Percentiles rank a stretch among this genome's conserved stretches.
These are phyloP conservation scores for Isaurus tuberculatus DNA, from an alignment of 92 coral and sea anemone genomes.

Conservation along the genomic window DNA sequence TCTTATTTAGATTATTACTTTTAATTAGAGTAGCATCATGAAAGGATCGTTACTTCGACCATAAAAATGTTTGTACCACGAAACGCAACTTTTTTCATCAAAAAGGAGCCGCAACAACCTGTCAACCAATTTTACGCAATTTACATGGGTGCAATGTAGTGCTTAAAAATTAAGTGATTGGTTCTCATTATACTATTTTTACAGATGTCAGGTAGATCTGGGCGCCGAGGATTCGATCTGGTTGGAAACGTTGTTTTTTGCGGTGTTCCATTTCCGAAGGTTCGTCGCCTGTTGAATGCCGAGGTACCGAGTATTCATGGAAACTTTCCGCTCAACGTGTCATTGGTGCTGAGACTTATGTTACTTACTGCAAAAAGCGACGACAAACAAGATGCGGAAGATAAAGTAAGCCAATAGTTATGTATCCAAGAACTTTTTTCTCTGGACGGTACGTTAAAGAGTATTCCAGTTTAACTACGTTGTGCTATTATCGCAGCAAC, in stretches of 20 bases:
- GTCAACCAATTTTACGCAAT: no score
- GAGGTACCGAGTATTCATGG: conserved; percentile 76
- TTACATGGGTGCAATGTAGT: no score
- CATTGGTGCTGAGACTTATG: conserved; percentile 76
- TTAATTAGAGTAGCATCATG: no score
- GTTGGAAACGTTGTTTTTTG: conserved; percentile 76
- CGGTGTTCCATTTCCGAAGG: conserved; percentile 75
- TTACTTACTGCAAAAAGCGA: conserved; percentile 60
- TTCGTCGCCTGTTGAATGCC: conserved; percentile 74
- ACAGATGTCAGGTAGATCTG: conserved; percentile 84
- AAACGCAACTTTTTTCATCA: no score
- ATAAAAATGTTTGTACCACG: no score
- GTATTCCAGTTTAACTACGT: no score
- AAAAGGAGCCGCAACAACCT: no score
- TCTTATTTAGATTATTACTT: no score
- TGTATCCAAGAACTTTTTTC: background rate
- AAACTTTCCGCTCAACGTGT: conserved; percentile 71
- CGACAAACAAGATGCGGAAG: conserved; percentile 44
- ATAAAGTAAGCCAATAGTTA: conserved; percentile 15
- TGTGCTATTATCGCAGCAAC: no score
- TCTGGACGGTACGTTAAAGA: no score
- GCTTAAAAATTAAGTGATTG: background rate
- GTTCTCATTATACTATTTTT: no score
- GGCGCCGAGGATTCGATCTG: conserved; percentile 80
- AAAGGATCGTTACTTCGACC: no score